Evolutionary conservation across 1,140 invertebrate genomes (phyloP).

Genomic region (Achroia grisella): DNA sequence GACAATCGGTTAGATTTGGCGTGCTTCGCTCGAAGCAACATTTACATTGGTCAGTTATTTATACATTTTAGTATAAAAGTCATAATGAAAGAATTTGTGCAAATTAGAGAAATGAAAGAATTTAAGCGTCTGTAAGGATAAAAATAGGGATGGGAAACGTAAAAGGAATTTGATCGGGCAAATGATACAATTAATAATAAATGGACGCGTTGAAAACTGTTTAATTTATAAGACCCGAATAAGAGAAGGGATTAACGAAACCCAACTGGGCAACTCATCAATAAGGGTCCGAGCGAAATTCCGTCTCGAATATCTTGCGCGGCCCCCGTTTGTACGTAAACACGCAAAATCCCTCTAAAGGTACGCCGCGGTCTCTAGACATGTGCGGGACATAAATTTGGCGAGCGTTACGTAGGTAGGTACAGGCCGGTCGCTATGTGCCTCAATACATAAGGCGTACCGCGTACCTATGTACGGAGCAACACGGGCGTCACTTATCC

Average conservation of each 20-base stretch:
- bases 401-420: conserved; percentile 61
- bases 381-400: conserved; percentile 73
- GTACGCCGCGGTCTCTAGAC: conserved; percentile 69
- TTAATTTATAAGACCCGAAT: conserved; percentile 3
- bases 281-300: conserved; percentile 65
- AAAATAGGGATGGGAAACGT: background rate
- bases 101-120: no score
- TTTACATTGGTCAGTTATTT: conserved; percentile 1
- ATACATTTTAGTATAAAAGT: no score
- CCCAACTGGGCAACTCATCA: conserved; percentile 42
- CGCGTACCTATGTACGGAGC: conserved; percentile 55
- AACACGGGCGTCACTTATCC: conserved; percentile 72
- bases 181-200: no score
- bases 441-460: conserved; percentile 62
- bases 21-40: conserved; percentile 14
- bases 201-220: background rate
- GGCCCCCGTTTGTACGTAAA: conserved; percentile 61
- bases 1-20: conserved; percentile 10
- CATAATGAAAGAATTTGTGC: no score
- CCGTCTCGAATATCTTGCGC: conserved; percentile 63
- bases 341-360: conserved; percentile 71
- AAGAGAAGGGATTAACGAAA: conserved; percentile 16
- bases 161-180: background rate
- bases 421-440: conserved; percentile 61
- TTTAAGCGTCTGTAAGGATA: no score